Base-by-base conservation (phyloP, 2,797 vertebrate genomes). In the Oreochromis mossambicus region DNA sequence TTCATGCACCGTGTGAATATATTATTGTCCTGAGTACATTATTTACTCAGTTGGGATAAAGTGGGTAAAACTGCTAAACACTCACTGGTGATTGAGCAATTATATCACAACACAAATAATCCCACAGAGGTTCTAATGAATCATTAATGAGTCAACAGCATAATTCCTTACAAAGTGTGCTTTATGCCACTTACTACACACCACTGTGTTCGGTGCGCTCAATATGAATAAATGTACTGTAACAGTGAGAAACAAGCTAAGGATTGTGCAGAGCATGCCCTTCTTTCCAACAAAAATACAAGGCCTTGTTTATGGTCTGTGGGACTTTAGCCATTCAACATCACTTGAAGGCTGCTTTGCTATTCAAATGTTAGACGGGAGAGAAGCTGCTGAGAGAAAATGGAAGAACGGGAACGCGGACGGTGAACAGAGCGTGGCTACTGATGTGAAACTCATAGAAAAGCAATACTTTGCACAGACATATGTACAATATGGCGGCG, bases 341-440 rank as follows among this genome's bases (percentile, higher is more conserved):
- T 93, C 92, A 90, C 86, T 91, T 3, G n/a, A 77, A 87, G 76
- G 87, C 94, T 95, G 85, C 87, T 96, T 97, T 97, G 96, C 92
- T 92, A 96, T 95, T 96, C 96, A 96, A 97, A 97, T 96, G 86
- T 89, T 80, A 80, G 81, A 68, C 38, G 29, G 86, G 68, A 89
- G 76, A 85, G 83, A 88, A 51, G 78, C 78, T 61, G 55, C 86
- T 70, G 77, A 77, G 82, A 55, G 51, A 75, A 84, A 84, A 87
- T 70, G 29, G 43, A 80, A 55, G 24, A 79, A 79, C 10, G 12
- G 19, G 15, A n/a, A 34, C 21, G 38, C 26, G 19, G 52, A 81
- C 3, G 29, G 81, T 81, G 58, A 52, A 52, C 21, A 34, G 8
- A 83, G 82, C 12, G 29, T 38, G 13, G 48, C 4, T 66, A 58